Evolutionary conservation across 1,140 invertebrate species (phyloP).

Genomic region (Ceratitis capitata): DNA sequence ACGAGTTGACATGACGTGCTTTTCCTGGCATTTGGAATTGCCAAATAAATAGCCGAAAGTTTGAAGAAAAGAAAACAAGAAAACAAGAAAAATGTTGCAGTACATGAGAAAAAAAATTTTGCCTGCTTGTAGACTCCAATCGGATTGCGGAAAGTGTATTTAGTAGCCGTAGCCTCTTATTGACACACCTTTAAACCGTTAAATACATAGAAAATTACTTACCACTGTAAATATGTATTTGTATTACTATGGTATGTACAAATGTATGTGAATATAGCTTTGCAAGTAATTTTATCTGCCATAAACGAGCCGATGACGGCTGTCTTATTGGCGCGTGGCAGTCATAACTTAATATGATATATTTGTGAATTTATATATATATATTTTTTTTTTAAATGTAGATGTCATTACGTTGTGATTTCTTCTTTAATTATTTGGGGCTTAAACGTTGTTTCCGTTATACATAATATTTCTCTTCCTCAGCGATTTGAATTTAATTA

Average conservation of each 20-base stretch:
- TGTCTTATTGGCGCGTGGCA: background rate
- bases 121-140: no score
- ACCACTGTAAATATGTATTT: background rate
- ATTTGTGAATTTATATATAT: background rate
- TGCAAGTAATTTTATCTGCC: background rate
- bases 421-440: background rate
- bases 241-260: background rate
- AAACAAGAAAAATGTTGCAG: background rate
- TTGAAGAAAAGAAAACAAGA: background rate
- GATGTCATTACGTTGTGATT: background rate
- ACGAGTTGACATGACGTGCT: conserved; percentile 29
- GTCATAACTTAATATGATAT: background rate
- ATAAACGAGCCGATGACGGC: background rate
- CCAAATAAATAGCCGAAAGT: conserved; percentile 15
- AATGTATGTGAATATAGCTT: background rate
- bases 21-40: conserved; percentile 22
- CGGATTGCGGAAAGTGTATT: background rate
- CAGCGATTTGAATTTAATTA: no score
- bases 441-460: background rate
- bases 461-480: background rate
- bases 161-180: background rate
- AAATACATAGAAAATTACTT: background rate
- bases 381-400: background rate
- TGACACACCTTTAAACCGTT: conserved; percentile 17
- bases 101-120: no score